phyloP scores from a whole-genome alignment of 2,888 invertebrate genomes.

The Tiliacea aurago region DNA sequence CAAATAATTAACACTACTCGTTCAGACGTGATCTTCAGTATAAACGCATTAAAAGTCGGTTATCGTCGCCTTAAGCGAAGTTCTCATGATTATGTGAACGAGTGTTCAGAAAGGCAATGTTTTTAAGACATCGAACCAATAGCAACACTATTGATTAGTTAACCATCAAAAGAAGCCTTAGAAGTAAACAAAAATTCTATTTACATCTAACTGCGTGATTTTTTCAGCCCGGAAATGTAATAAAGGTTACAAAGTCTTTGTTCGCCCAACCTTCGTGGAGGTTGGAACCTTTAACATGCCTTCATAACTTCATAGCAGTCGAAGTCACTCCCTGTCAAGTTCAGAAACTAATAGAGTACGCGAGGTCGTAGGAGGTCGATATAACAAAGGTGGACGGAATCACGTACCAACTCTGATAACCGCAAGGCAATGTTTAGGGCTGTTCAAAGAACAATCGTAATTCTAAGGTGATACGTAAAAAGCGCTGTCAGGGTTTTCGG shows the following conservation, averaged over 20 bases:
- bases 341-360: slow-evolving; percentile 66
- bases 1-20: too few species aligned
- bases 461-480: neutral
- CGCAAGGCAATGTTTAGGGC: slow-evolving; percentile 47
- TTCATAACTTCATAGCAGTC: slow-evolving; percentile 43
- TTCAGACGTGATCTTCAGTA: too few species aligned
- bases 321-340: slow-evolving; percentile 66
- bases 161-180: neutral
- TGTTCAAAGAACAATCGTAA: slow-evolving; percentile 18
- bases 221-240: slow-evolving; percentile 49
- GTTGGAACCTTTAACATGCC: slow-evolving; percentile 63
- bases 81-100: neutral
- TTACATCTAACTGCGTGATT: neutral
- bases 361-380: slow-evolving; percentile 68
- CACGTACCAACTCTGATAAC: slow-evolving; percentile 60
- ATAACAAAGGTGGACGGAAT: slow-evolving; percentile 53
- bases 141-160: neutral
- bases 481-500: too few species aligned
- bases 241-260: slow-evolving; percentile 55
- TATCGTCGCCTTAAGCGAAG: too few species aligned
- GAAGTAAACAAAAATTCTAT: slow-evolving; percentile 1
- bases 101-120: neutral
- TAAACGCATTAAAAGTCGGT: too few species aligned
- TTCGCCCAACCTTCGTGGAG: slow-evolving; percentile 58
- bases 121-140: neutral